Evolutionary conservation across 2,113 vertebrate species (phyloP), one percentile per base, ranked within the genome.

Genomic region (Pygoscelis antarcticus): DNA sequence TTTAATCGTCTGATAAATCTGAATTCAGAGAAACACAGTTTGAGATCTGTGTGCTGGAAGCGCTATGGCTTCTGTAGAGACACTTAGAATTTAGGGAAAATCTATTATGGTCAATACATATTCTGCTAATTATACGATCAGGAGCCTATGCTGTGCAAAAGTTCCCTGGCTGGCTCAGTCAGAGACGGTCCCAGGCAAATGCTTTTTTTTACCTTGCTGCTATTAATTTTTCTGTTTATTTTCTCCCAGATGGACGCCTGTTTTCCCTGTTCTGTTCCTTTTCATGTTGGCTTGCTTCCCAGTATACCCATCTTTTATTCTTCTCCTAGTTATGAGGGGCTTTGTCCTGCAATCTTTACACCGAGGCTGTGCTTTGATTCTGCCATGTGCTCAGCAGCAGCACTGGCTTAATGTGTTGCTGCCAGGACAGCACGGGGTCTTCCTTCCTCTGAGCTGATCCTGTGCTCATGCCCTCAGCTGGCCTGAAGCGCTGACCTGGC

Each of bases 371-470:
- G 49, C 36, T 65, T 71, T 42, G 34, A 5, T 54, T 60, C 23
- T 89, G 62, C 72, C 0, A 0, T 4, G 18, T 26, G 54, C 54
- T 76, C 22, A 11, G 61, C 52, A 60, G 26, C 77, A 89, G 42
- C 58, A 8, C 9, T 36, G 68, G 26, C 42, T n/a, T 42, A 32
- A 72, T 21, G 30, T 58, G 19, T 15, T 25, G 60, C 46, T 74
- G 52, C 19, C 2, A 3, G n/a, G 54, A 11, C 3, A 4, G 57
- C 36, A 7, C 3, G 2, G 66, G 17, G 2, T 52, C 47, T 71
- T 40, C 36, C 52, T 62, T 62, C 34, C 38, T 17, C 54, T 66
- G 36, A 47, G 14, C 36, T n/a, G 4, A 8, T 71, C 38, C 32
- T 46, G 7, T 83, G 49, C 38, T 60, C 18, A 6, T 58, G 40